Base-by-base conservation (phyloP, 2,113 vertebrate genomes). In the Tangachromis dhanisi region DNA sequence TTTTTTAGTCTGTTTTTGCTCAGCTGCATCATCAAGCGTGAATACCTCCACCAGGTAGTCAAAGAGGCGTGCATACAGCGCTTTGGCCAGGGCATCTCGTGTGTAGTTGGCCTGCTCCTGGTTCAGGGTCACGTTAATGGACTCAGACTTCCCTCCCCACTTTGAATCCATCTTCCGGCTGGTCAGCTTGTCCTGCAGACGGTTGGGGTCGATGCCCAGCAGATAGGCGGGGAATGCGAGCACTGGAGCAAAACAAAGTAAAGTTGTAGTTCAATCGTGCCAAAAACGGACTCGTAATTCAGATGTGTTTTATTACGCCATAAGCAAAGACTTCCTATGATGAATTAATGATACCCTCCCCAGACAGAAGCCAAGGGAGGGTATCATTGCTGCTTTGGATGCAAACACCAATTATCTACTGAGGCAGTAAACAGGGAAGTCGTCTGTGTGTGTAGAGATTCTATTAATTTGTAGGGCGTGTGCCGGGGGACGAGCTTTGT, bases 131-230 rank as follows among this genome's bases (percentile, higher is more conserved):
- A 99, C 98, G 0, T 97, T 95, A 21, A 99, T 99, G 89, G 98
- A 98, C 95, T 99, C 98, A 0, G 96, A 97, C 91, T 97, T 98
- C 11, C 98, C 98, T 0, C 97, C 98, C 98, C 98, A 99, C 89
- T 98, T 99, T 86, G 98, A 99, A 91, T 99, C 98, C 98, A 99
- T 99, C 93, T 98, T 98, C 12, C 98, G 96, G 92, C 98, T 98
- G 90, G 98, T 99, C 84, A 99, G 95, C 92, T 99, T 99, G 84
- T 98, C 97, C 57, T 99, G 97, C 61, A 99, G 97, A 3, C 98
- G 96, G 17, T 49, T 86, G 38, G 96, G 96, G 94, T 98, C 94
- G 2, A 99, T 97, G 40, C 98, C 98, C 96, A 99, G 95, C 88
- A 99, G 96, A 90, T 98, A 99, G 84, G 98, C 98, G 0, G 98